These are phyloP conservation scores for Sarcophilus harrisii DNA, from an alignment of 2,797 vertebrate genomes.

Conservation along the genomic window DNA sequence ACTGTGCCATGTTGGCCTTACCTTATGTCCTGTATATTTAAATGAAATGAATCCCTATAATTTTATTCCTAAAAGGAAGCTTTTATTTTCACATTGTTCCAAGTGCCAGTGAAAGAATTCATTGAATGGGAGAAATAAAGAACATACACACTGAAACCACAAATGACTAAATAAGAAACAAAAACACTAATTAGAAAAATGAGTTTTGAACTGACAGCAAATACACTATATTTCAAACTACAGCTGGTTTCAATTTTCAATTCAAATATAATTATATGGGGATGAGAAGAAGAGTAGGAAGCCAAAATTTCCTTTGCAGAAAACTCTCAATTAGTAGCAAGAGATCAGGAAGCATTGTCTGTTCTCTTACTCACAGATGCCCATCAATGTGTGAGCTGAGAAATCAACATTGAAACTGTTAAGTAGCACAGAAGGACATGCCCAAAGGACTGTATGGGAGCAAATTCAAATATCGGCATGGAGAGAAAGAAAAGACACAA, in stretches of 20 bases:
- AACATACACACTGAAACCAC: background rate
- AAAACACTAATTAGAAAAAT: slow-evolving; percentile 9
- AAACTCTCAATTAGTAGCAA: background rate
- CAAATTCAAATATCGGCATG: background rate
- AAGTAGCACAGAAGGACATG: background rate
- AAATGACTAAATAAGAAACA: slow-evolving; percentile 10
- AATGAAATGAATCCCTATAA: background rate
- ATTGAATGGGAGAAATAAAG: background rate
- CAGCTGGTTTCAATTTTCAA: background rate
- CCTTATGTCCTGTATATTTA: background rate
- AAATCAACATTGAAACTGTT: background rate
- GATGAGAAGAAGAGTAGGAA: background rate
- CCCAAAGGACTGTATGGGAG: background rate
- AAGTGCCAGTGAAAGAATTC: slow-evolving; percentile 2
- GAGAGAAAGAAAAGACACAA: background rate
- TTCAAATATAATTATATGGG: background rate
- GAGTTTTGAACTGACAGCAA: background rate
- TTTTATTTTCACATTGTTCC: background rate
- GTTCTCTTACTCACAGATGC: slow-evolving; percentile 11
- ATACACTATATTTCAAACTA: background rate
- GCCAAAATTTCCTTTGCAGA: slow-evolving; percentile 18
- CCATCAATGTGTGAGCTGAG: background rate
- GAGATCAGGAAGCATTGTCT: background rate
- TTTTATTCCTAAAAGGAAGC: background rate
- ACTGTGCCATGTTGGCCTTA: no score